A percentile compares a stretch with the other conserved stretches of the same genome.
Evolutionary conservation across 1,140 invertebrate genomes (phyloP).

Genomic region (Trinorchestia longiramus): DNA sequence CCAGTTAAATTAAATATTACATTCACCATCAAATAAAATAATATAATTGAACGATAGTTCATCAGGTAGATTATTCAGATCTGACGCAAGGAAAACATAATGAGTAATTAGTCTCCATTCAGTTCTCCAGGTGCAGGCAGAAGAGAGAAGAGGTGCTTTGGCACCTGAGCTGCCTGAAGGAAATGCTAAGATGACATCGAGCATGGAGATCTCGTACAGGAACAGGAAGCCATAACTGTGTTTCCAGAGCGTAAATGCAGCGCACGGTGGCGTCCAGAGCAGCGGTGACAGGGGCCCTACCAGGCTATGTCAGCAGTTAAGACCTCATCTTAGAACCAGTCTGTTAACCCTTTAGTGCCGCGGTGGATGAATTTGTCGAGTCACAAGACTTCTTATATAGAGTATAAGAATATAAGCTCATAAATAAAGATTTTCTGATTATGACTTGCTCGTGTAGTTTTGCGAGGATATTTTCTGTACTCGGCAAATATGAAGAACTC

Average conservation of each 20-base stretch:
- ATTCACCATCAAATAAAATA: not conserved
- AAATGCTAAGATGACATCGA: not conserved
- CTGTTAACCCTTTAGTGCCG: too few relatives aligned
- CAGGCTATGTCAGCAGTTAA: too few relatives aligned
- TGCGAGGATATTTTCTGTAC: too few relatives aligned
- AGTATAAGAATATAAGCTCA: too few relatives aligned
- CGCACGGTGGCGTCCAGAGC: not conserved
- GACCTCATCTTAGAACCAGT: too few relatives aligned
- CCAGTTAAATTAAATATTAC: not conserved
- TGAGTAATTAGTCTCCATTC: not conserved
- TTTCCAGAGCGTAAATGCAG: not conserved
- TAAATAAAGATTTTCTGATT: too few relatives aligned
- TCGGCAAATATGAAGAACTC: too few relatives aligned
- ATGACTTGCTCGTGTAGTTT: too few relatives aligned
- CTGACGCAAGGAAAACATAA: not conserved
- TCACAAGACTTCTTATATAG: too few relatives aligned
- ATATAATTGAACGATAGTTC: not conserved
- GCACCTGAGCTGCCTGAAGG: not conserved
- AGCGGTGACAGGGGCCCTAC: too few relatives aligned
- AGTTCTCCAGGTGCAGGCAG: not conserved
- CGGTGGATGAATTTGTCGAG: too few relatives aligned
- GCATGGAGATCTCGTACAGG: not conserved
- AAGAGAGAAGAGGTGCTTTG: not conserved
- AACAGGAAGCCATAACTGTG: not conserved
- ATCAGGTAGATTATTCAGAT: not conserved